Evolutionary conservation across 2,113 vertebrate species (phyloP), one percentile per base, ranked within the genome.

Genomic region (Phainopepla nitens): DNA sequence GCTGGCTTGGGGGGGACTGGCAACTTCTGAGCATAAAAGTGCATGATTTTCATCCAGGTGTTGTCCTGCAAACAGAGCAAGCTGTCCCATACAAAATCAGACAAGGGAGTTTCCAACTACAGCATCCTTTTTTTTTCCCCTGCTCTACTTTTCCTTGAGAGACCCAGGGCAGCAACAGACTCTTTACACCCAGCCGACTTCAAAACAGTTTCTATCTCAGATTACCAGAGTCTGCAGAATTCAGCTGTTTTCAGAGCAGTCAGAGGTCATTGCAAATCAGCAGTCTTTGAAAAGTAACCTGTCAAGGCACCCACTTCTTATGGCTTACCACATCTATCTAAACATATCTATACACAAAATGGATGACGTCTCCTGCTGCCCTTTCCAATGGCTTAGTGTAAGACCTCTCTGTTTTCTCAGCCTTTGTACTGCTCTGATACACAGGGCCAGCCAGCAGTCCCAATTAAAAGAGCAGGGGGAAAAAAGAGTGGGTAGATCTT

Each of bases 231-330:
- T 92, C 33, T 24, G 94, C 92, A 96, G 97, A 95, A 96, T 94
- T 96, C 95, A 91, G 87, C 95, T 91, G 92, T 96, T 95, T 94
- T 86, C 83, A 91, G 89, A 95, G 93, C 95, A 91, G 92, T 68
- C 62, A 45, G 97, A 97, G 97, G 97, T 97, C 97, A 96, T 65
- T 86, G 95, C 91, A 95, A 95, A 96, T 97, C 97, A 97, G 94
- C 96, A 94, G 62, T 92, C 96, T 97, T 82, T 97, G 95, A 89
- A 85, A 91, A 93, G 97, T 96, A 90, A 81, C 88, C 94, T 97
- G 96, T 93, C 97, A 97, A 95, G 94, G 85, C 41, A 56, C 86
- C 97, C 95, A 95, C 89, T 96, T 94, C 97, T 98, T 95, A 97
- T 96, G 96, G 93, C 92, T 91, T 58, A 89, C 97, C 97, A 97